Evolutionary conservation across 2,888 invertebrate species (phyloP).

Genomic region (Agrochola lychnidis): DNA sequence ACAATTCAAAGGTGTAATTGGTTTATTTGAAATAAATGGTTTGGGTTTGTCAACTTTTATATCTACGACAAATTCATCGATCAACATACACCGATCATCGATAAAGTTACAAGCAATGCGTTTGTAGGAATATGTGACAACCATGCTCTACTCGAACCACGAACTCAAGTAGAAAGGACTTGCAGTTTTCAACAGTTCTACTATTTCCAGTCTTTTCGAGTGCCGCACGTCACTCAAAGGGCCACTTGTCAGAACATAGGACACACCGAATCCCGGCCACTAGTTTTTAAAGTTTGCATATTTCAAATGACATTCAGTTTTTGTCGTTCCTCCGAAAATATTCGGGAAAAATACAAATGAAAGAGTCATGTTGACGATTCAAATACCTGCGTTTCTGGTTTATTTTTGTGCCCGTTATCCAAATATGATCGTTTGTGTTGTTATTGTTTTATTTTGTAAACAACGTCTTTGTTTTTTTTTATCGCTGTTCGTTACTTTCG

Average conservation of each 20-base stretch:
- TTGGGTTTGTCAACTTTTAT: neutral
- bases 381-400: neutral
- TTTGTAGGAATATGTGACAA: neutral
- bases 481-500: neutral
- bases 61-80: neutral
- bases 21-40: too few relatives aligned
- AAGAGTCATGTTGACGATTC: constrained; percentile 7
- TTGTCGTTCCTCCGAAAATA: constrained; percentile 12
- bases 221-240: constrained; percentile 9
- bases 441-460: constrained; percentile 6
- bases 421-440: neutral
- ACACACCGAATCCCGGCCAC: neutral
- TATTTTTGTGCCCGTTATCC: constrained; percentile 4
- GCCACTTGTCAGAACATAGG: constrained; percentile 1
- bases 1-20: too few relatives aligned
- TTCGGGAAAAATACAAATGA: constrained; percentile 20
- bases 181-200: neutral
- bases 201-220: neutral
- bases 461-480: neutral
- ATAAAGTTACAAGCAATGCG: neutral
- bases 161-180: neutral
- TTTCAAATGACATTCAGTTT: constrained; percentile 29
- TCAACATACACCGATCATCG: too few relatives aligned
- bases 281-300: constrained; percentile 30
- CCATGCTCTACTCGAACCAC: neutral